Evolutionary conservation across 1,140 invertebrate species (phyloP).

Genomic region (Frieseomelitta varia): DNA sequence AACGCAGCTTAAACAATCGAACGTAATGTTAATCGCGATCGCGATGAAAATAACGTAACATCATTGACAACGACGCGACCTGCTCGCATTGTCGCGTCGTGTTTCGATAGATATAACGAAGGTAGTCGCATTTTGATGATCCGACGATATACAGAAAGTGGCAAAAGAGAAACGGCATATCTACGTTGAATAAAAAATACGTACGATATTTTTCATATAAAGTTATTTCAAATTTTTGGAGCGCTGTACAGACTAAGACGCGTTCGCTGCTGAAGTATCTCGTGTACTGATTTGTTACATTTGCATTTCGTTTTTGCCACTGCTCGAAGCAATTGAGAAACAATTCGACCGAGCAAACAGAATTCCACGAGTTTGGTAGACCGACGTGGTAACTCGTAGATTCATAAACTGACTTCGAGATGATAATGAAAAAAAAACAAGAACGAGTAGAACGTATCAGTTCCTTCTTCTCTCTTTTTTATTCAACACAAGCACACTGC

Average conservation of each 20-base stretch:
- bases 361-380: background rate
- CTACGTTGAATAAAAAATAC: background rate
- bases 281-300: background rate
- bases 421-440: background rate
- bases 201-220: background rate
- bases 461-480: no score
- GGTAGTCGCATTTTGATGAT: background rate
- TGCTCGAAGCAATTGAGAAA: background rate
- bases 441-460: no score
- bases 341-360: background rate
- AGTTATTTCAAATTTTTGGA: background rate
- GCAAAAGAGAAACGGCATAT: background rate
- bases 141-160: background rate
- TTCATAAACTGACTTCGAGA: no score
- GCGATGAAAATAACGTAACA: constrained; percentile 26
- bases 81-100: background rate
- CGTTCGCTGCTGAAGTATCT: background rate
- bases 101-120: background rate
- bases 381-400: background rate
- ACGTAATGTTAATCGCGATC: background rate
- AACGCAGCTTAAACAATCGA: constrained; percentile 12
- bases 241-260: background rate
- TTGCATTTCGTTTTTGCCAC: background rate
- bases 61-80: background rate
- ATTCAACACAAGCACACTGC: no score